A percentile compares a stretch with the other conserved stretches of the same genome.
Conservation (phyloP, 2,113 vertebrate genomes). For the Limanda limanda region DNA sequence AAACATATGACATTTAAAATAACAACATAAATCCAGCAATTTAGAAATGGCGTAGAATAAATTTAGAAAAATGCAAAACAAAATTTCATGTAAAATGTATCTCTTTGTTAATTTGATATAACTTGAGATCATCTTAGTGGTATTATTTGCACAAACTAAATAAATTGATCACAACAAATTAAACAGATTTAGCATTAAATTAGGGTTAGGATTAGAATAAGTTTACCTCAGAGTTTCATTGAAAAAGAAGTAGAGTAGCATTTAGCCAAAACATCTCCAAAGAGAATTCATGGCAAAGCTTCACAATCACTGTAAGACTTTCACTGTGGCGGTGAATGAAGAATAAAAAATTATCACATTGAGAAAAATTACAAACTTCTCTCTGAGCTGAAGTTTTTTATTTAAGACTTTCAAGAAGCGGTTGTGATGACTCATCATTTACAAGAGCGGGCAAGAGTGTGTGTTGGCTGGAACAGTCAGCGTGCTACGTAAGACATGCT, state of each 20-base stretch:
- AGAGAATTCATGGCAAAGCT: background rate
- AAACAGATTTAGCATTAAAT: background rate
- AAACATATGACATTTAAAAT: background rate
- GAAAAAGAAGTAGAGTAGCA: constrained; percentile 5
- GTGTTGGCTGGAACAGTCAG: constrained; percentile 15
- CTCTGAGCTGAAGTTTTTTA: background rate
- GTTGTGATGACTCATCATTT: constrained; percentile 32
- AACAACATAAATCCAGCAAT: background rate
- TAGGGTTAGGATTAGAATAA: background rate
- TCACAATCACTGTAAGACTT: background rate
- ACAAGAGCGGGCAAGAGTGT: constrained; percentile 5
- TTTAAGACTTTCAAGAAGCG: background rate
- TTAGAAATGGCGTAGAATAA: background rate
- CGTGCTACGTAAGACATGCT: constrained; percentile 2
- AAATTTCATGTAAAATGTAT: background rate
- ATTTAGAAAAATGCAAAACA: background rate
- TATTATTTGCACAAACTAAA: constrained; percentile 2
- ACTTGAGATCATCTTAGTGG: background rate
- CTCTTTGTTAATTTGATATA: background rate
- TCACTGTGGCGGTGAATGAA: background rate
- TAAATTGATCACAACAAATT: background rate
- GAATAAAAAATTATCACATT: background rate
- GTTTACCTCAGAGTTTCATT: background rate
- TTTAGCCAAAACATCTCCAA: background rate
- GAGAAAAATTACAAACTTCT: constrained; percentile 2